A percentile compares a stretch with the other conserved stretches of the same genome.
Conservation (phyloP, 2,888 invertebrate species). For the Phengaris alcon region DNA sequence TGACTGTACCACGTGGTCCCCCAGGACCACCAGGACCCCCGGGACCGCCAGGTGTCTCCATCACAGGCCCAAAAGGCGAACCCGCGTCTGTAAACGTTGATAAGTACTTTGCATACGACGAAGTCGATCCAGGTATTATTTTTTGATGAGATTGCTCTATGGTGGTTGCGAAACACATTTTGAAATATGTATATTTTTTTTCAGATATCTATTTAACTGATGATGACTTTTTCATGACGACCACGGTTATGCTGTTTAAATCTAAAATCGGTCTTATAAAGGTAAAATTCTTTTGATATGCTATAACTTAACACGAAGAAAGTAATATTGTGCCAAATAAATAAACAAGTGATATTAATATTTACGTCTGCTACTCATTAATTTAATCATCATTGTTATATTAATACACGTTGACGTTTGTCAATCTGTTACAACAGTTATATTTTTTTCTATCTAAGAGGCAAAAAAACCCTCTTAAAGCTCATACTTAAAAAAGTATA, state of each 20-base stretch:
- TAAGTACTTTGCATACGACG: background rate
- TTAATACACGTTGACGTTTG: too few relatives aligned
- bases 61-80: constrained; percentile 61
- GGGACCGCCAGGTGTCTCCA: constrained; percentile 55
- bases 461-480: too few relatives aligned
- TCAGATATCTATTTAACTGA: constrained; percentile 46
- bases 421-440: too few relatives aligned
- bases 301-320: too few relatives aligned
- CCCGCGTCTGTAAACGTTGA: constrained; percentile 40
- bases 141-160: background rate
- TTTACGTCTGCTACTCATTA: too few relatives aligned
- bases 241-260: constrained; percentile 57
- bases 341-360: too few relatives aligned
- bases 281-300: constrained; percentile 43
- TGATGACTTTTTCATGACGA: constrained; percentile 51
- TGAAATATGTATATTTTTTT: background rate
- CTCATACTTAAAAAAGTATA: too few relatives aligned
- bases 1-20: constrained; percentile 44
- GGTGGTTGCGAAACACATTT: too few relatives aligned
- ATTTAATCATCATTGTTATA: too few relatives aligned
- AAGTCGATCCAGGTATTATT: background rate
- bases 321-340: too few relatives aligned
- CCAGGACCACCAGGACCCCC: constrained; percentile 54
- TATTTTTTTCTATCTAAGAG: too few relatives aligned
- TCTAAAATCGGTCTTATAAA: constrained; percentile 53